Evolutionary conservation across 1,140 invertebrate genomes (phyloP).

Genomic region (Hycleus phaleratus): DNA sequence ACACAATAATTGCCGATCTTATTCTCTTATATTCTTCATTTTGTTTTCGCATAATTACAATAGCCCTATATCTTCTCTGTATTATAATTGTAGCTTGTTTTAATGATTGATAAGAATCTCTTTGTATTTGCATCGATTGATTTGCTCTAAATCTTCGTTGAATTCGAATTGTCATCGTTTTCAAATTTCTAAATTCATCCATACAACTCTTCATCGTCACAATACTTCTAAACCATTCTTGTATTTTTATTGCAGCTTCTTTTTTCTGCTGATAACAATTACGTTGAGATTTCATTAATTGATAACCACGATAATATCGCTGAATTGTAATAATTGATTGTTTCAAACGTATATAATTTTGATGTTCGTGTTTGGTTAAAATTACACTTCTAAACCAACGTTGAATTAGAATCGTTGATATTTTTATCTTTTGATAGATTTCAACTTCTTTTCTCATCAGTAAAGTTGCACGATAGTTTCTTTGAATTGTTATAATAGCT

Average conservation of each 20-base stretch:
- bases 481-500: too few species aligned
- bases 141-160: conserved; percentile 41
- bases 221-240: conserved; percentile 24
- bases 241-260: conserved; percentile 25
- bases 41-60: too few species aligned
- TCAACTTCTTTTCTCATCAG: not conserved
- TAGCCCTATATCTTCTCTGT: conserved; percentile 32
- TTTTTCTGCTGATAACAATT: conserved; percentile 20
- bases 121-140: conserved; percentile 31
- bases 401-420: conserved; percentile 24
- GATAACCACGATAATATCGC: conserved; percentile 29
- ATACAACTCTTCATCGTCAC: not conserved
- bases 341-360: conserved; percentile 34
- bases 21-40: conserved; percentile 19
- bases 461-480: not conserved
- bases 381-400: conserved; percentile 40
- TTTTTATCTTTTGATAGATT: not conserved
- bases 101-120: conserved; percentile 30
- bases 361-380: conserved; percentile 32
- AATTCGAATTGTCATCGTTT: conserved; percentile 34
- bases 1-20: conserved; percentile 29
- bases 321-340: conserved; percentile 32
- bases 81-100: conserved; percentile 34
- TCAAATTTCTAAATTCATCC: conserved; percentile 21
- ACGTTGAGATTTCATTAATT: not conserved